Evolutionary conservation across 2,797 vertebrate genomes (phyloP).

Genomic region (Bovichtus variegatus): DNA sequence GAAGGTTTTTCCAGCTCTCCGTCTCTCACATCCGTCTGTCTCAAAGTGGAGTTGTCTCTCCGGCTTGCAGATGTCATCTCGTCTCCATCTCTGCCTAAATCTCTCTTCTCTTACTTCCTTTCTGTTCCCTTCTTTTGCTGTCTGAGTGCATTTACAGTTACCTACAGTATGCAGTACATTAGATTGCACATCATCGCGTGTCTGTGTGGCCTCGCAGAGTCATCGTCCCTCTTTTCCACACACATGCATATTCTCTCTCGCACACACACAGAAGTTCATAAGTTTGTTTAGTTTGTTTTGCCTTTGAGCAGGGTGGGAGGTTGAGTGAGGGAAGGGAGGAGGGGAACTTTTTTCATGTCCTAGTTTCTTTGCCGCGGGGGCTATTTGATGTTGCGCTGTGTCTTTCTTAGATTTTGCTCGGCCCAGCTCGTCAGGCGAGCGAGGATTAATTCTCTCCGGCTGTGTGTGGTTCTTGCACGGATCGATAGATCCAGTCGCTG

Average conservation of each 20-base stretch:
- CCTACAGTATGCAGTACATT: slow-evolving; percentile 11
- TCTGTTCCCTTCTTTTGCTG: neutral
- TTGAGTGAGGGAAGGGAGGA: slow-evolving; percentile 34
- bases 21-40: slow-evolving; percentile 16
- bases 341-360: slow-evolving; percentile 43
- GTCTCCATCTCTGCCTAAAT: slow-evolving; percentile 14
- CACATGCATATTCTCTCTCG: slow-evolving; percentile 7
- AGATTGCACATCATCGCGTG: slow-evolving; percentile 53
- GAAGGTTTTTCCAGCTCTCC: slow-evolving; percentile 37
- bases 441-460: slow-evolving; percentile 61
- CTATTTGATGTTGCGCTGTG: slow-evolving; percentile 43
- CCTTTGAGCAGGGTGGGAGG: slow-evolving; percentile 54
- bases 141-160: slow-evolving; percentile 7
- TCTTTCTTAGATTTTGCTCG: slow-evolving; percentile 42
- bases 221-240: neutral
- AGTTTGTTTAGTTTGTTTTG: slow-evolving; percentile 59
- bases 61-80: slow-evolving; percentile 37
- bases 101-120: slow-evolving; percentile 1
- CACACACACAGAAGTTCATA: slow-evolving; percentile 15
- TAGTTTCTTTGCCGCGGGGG: slow-evolving; percentile 56
- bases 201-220: slow-evolving; percentile 1
- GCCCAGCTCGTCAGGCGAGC: slow-evolving; percentile 43
- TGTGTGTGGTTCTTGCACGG: slow-evolving; percentile 47
- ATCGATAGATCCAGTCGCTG: slow-evolving; percentile 70
- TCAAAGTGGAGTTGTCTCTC: slow-evolving; percentile 19